Base-by-base conservation (phyloP, 2,888 invertebrate genomes). In the Pardosa pseudoannulata region DNA sequence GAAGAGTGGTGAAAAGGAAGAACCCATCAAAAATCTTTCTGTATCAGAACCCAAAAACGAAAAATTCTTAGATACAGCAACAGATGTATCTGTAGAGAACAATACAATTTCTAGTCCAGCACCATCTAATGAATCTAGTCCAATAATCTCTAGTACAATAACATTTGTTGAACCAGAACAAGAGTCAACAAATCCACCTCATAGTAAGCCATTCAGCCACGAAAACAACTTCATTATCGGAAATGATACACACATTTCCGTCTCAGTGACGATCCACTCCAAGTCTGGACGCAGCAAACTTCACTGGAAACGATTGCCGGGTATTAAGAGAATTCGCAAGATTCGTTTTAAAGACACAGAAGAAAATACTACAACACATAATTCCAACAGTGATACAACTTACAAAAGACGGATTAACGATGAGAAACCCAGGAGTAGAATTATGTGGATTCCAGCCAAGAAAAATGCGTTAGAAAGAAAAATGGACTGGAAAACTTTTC, bases 371-470 rank as follows among this genome's bases (percentile, higher is more conserved):
- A 11, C 13, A 11, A 29, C 75, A 5, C 56, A 71, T 39, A 29
- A 36, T 19, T 23, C n/a, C 9, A 56, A 41, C 9, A 36, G 7
- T 19, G 67, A 67, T 19, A 32, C 67, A n/a, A 31, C 0, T 28
- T 67, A 32, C 28, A 67, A 23, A 32, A 56, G 23, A 41, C 71
- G 28, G 0, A 65, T 56, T 6, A 19, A 31, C 2, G 36, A 13
- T 13, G 19, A 6, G 23, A 83, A 67, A 31, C 32, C 67, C 0
- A 78, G 50, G 50, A 85, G 78, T 31, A 71, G 83, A 73, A 68
- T 85, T 16, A 78, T 85, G 78, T 85, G 83, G 83, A 68, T 73
- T 11, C 83, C 83, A 13, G 36, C 56, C 0, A 67, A 62, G 28
- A 85, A 73, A 28, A 32, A 62, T 19, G 39, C 56, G 27, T 31